Evolutionary conservation across 2,888 invertebrate species (phyloP).

Genomic region (Homarus gammarus): DNA sequence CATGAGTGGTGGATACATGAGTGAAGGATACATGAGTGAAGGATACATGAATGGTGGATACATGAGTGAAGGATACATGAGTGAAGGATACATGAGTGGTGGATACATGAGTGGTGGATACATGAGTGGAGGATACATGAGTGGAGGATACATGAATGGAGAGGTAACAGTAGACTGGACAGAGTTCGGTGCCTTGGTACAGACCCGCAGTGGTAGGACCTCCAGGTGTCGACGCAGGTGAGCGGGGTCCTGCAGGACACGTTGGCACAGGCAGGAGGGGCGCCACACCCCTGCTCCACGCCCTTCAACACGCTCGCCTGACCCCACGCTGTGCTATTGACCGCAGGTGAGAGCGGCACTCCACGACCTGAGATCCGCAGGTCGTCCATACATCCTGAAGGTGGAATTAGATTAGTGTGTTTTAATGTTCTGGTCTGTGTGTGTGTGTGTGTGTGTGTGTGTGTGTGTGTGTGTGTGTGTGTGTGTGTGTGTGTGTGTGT

Average conservation of each 20-base stretch:
- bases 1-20: too few relatives aligned
- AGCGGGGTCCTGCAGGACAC: conserved; percentile 95
- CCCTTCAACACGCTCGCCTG: conserved; percentile 96
- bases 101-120: too few relatives aligned
- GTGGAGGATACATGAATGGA: too few relatives aligned
- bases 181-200: conserved; percentile 82
- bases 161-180: neutral
- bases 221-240: conserved; percentile 97
- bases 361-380: conserved; percentile 95
- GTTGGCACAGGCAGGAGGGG: conserved; percentile 95
- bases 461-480: too few relatives aligned
- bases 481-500: too few relatives aligned
- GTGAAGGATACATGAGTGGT: too few relatives aligned
- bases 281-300: conserved; percentile 93
- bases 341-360: conserved; percentile 88
- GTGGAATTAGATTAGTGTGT: neutral
- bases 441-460: too few relatives aligned
- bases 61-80: too few relatives aligned
- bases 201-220: conserved; percentile 99
- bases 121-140: too few relatives aligned
- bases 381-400: conserved; percentile 87
- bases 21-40: too few relatives aligned
- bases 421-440: too few relatives aligned
- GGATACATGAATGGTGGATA: too few relatives aligned
- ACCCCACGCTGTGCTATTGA: conserved; percentile 97